Evolutionary conservation across 2,113 vertebrate genomes (phyloP).

Genomic region (Notarius quadriscutis): DNA sequence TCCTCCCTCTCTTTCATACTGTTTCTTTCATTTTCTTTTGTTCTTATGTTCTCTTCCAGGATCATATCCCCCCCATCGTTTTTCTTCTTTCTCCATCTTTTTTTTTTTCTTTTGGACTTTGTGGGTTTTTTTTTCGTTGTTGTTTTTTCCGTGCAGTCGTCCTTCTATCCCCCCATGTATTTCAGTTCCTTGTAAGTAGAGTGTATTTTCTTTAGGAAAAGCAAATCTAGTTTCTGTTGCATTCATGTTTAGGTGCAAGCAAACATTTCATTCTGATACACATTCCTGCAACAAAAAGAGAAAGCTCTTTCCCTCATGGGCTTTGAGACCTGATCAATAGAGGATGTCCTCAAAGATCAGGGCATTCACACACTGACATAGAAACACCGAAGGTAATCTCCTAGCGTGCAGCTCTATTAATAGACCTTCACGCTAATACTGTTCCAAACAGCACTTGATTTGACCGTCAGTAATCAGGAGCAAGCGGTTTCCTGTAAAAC

Average conservation of each 20-base stretch:
- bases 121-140: neutral
- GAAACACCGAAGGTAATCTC: neutral
- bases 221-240: conserved; percentile 10
- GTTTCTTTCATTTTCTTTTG: neutral
- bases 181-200: neutral
- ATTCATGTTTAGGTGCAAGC: conserved; percentile 1
- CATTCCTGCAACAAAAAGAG: conserved; percentile 10
- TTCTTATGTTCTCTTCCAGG: neutral
- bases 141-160: neutral
- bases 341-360: neutral
- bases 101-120: neutral
- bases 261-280: conserved; percentile 24
- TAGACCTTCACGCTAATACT: conserved; percentile 9
- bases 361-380: neutral
- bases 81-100: neutral
- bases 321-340: conserved; percentile 21
- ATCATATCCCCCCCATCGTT: neutral
- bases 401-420: conserved; percentile 15
- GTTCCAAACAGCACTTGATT: conserved; percentile 38
- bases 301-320: neutral
- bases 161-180: neutral
- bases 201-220: neutral
- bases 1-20: neutral
- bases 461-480: conserved; percentile 42
- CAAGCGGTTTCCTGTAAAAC: conserved; percentile 47